Base-by-base conservation (phyloP, 2,888 invertebrate species). In the Agriotes lineatus region DNA sequence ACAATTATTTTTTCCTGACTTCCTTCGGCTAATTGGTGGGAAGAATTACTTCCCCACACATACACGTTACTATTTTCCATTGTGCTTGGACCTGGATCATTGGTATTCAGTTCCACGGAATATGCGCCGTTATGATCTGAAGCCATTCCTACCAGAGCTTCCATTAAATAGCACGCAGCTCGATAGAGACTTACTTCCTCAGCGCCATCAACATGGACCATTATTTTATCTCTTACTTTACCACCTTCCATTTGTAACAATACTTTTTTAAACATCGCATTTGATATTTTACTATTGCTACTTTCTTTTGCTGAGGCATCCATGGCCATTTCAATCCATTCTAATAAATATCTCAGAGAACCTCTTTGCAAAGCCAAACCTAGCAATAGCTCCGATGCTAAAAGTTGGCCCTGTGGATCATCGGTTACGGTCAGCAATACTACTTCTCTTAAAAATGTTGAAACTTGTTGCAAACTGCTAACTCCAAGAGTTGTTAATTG, bases 31-130 rank as follows among this genome's bases (percentile, higher is more conserved):
- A 90, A 80, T 77, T 90, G 90, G 79, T 88, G 88, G 4, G 89
- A 89, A 3, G 89, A 89, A 82, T 90, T 90, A 76, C 89, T 89
- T 1, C 90, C 90, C 89, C 90, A 90, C 16, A 89, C 88, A 79
- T 86, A 90, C 10, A 88, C 88, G 76, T 88, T 87, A 71, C 85
- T 84, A 68, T 82, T 83, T 75, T 86, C 84, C 30, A 67, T 78
- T 30, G 50, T 50, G 22, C 69, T 77, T 48, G 76, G 78, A 35
- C 62, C 56, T 6, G 56, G 33, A 42, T 74, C 64, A 16, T 5
- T 56, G 30, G 52, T 45, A 30, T 20, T 50, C n/a, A 42, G 14
- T 50, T 58, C 69, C 9, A 78, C 75, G 0, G 81, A 77, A 73
- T 82, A 82, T 16, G 79, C 78, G 7, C 81, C 81, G 7, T 82